A percentile compares a stretch with the other conserved stretches of the same genome.
Conservation (phyloP, 2,888 invertebrate genomes). For the Clanis bilineata region DNA sequence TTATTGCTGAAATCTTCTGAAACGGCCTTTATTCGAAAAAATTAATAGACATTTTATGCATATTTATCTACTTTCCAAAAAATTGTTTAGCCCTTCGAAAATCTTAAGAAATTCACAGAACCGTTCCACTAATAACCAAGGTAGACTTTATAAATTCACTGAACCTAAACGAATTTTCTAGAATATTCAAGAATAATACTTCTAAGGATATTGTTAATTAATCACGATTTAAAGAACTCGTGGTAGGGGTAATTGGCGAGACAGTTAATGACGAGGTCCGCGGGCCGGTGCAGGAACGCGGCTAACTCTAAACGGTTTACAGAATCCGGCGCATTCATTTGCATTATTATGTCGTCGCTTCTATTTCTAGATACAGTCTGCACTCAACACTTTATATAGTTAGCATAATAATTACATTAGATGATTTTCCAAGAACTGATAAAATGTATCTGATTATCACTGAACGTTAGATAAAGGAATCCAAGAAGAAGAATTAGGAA, state of each 20-base stretch:
- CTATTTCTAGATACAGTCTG: slow-evolving; percentile 45
- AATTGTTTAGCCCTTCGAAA: no score
- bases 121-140: no score
- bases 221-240: slow-evolving; percentile 15
- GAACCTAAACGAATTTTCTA: neutral
- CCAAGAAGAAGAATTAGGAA: neutral
- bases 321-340: slow-evolving; percentile 62
- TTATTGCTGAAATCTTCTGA: no score
- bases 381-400: slow-evolving; percentile 4
- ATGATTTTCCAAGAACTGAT: neutral
- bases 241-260: slow-evolving; percentile 41
- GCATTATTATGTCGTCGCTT: slow-evolving; percentile 62
- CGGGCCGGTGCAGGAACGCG: slow-evolving; percentile 51
- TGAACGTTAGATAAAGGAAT: neutral
- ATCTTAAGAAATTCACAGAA: no score
- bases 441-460: neutral
- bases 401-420: neutral
- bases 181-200: neutral
- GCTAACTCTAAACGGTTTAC: slow-evolving; percentile 55
- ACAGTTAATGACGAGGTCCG: slow-evolving; percentile 50
- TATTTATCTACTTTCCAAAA: no score
- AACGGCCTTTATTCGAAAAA: no score
- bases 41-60: no score
- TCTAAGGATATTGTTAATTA: neutral
- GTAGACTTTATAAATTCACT: neutral